These are phyloP conservation scores for Ctena decussata DNA, from an alignment of 2,888 invertebrate genomes.

Conservation along the genomic window DNA sequence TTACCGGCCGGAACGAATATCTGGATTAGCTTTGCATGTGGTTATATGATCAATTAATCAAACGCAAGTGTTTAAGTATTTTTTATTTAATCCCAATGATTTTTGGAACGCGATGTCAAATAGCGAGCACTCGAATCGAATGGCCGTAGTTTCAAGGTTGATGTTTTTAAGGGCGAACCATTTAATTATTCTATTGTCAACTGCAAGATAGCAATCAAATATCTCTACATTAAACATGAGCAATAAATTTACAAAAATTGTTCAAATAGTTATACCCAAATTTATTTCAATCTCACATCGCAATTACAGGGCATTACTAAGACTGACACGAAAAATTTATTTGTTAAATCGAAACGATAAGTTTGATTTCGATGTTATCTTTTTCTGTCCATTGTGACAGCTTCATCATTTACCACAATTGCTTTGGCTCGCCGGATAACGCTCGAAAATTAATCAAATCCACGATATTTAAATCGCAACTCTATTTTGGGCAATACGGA, in stretches of 20 bases:
- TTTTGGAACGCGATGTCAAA: slow-evolving; percentile 7
- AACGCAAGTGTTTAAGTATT: background rate
- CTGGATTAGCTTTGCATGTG: slow-evolving; percentile 14
- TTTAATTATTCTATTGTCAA: slow-evolving; percentile 4
- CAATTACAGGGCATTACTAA: background rate
- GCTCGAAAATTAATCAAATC: too few species aligned
- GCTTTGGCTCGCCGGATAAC: too few species aligned
- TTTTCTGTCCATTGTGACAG: background rate
- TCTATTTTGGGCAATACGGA: too few species aligned
- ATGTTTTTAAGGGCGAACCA: slow-evolving; percentile 7
- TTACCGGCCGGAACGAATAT: slow-evolving; percentile 21
- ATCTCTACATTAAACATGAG: slow-evolving; percentile 5
- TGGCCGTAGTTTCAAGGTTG: slow-evolving; percentile 4
- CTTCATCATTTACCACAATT: background rate
- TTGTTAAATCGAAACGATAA: background rate
- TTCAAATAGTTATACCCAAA: background rate
- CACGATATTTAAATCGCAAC: too few species aligned
- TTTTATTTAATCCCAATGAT: background rate
- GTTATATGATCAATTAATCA: slow-evolving; percentile 5
- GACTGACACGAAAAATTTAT: slow-evolving; percentile 8
- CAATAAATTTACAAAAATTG: background rate
- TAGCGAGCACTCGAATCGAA: background rate
- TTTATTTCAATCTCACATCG: background rate
- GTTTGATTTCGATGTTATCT: background rate
- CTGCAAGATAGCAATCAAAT: background rate